These are phyloP conservation scores for Echinops telfairi DNA, from an alignment of 2,113 vertebrate genomes.

Conservation along the genomic window DNA sequence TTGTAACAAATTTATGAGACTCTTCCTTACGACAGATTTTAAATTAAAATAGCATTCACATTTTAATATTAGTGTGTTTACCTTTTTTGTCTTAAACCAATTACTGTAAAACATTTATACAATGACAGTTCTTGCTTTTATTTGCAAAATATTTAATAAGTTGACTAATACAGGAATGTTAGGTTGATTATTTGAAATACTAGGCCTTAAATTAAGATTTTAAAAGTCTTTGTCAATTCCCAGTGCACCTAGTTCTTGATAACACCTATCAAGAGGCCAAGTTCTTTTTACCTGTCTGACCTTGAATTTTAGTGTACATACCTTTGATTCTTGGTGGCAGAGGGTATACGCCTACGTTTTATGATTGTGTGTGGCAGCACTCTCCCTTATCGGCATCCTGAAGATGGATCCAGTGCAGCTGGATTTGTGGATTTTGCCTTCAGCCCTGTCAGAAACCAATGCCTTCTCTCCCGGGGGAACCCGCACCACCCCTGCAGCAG, in stretches of 20 bases:
- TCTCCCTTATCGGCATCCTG: constrained; percentile 36
- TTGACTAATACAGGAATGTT: not conserved
- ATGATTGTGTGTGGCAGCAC: not conserved
- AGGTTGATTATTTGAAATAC: not conserved
- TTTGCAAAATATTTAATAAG: not conserved
- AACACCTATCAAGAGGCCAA: not conserved
- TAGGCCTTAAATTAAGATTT: not conserved
- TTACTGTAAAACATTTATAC: not conserved
- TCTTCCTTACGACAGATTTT: not conserved
- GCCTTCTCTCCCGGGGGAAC: constrained; percentile 29
- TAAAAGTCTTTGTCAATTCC: not conserved
- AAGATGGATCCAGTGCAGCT: constrained; percentile 61
- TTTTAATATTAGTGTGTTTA: not conserved
- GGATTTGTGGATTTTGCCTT: constrained; percentile 65
- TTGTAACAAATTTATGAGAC: not conserved
- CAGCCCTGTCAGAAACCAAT: not conserved
- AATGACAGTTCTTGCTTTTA: not conserved
- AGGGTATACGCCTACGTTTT: not conserved
- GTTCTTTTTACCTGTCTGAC: not conserved
- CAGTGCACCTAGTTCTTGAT: not conserved
- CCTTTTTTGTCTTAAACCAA: not conserved
- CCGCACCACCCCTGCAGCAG: not conserved
- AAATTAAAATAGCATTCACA: not conserved
- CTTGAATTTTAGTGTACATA: not conserved
- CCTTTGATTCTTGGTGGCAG: constrained; percentile 22